A percentile compares a stretch with the other conserved stretches of the same genome.
phyloP scores from a whole-genome alignment of 1,140 invertebrate species.

The Calliphora vicina region DNA sequence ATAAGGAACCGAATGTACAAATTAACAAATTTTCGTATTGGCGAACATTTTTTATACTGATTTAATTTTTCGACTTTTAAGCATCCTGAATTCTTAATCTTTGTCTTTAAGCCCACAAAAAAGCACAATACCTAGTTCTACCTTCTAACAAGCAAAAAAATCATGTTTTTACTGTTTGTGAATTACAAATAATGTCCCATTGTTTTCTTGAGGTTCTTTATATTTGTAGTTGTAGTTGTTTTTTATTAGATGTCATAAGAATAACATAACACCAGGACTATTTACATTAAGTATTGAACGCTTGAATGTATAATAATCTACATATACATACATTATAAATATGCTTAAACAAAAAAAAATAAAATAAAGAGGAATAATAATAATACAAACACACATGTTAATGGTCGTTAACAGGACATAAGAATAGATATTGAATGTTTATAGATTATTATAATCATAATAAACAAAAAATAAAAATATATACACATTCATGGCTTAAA shows the following conservation, averaged over 20 bases:
- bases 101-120: no score
- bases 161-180: background rate
- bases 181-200: background rate
- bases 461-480: background rate
- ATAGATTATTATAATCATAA: constrained; percentile 24
- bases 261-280: background rate
- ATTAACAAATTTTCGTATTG: no score
- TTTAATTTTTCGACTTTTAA: no score
- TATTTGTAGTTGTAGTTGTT: no score
- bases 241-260: background rate
- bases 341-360: no score
- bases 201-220: no score
- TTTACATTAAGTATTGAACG: constrained; percentile 16
- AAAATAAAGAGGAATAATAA: no score
- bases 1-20: no score
- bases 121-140: no score
- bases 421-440: constrained; percentile 35
- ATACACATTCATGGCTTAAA: background rate
- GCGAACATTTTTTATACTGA: no score
- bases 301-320: background rate
- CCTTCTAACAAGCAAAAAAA: no score
- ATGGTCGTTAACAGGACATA: constrained; percentile 34
- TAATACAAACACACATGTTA: background rate
- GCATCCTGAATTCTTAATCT: no score
- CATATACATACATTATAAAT: constrained; percentile 5